Evolutionary conservation across 1,140 invertebrate genomes (phyloP), one percentile per base, ranked within the genome.

Genomic region (Ericerus pela): DNA sequence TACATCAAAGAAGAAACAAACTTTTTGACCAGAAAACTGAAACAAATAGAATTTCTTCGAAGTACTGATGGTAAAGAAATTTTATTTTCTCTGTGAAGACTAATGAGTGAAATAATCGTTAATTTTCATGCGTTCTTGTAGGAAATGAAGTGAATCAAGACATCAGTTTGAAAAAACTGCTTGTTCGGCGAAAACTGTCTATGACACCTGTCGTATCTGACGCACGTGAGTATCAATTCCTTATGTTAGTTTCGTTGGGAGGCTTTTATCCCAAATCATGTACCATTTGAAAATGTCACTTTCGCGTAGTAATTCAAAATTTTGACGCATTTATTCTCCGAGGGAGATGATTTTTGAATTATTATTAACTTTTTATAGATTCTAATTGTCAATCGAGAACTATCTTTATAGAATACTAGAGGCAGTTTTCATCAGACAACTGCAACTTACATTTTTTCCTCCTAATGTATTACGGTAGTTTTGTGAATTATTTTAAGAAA

Each of bases 1-100:
- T 47, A 47, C 20, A 47, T 24, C 2, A 47, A 47, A 47, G 41
- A 47, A 47, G 41, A 47, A 14, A 47, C 22, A 8, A 47, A 47
- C 14, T 47, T 47, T 14, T 22, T 47, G 20, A 24, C 41, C 12
- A 47, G 41, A 24, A 47, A 47, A 47, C 26, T 47, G 20, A 47
- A 47, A 47, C 41, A 47, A 10, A 5, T 47, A 2, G 41, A 47
- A 47, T 47, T 47, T 24, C 2, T 47, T 16, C 22, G 26, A 16
- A 22, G 14, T 47, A 24, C 41, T 47, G 22, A 18, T 5, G 41
- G 41, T 47, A 4, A 24, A 10, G 14, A 10, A 47, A 47, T 24
- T 10, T 16, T 41, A 8, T 41, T 12, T 22, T 33, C 30, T n/a
- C n/a, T n/a, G n/a, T n/a, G n/a, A n/a, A n/a, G n/a, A n/a, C n/a